Evolutionary conservation across 1,140 invertebrate genomes (phyloP).

Genomic region (Propsilocerus akamusi): DNA sequence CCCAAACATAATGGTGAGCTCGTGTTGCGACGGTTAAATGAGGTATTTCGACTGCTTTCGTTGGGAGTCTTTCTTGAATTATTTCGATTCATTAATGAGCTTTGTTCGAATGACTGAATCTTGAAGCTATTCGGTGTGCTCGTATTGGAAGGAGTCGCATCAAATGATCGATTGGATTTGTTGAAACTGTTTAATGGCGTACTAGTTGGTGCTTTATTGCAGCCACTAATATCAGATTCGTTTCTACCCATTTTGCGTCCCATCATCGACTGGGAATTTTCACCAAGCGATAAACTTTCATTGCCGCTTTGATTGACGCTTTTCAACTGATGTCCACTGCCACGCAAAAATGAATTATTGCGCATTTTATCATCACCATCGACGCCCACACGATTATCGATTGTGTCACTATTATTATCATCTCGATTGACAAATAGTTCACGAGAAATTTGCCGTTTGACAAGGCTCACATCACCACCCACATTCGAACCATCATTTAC

Average conservation of each 20-base stretch:
- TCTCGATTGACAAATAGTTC: background rate
- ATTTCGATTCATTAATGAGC: background rate
- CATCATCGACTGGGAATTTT: too few relatives aligned
- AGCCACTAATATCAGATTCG: too few relatives aligned
- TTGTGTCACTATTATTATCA: background rate
- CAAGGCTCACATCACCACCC: background rate
- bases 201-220: too few relatives aligned
- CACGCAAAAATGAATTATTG: too few relatives aligned
- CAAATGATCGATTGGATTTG: too few relatives aligned
- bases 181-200: too few relatives aligned
- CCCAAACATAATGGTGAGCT: conserved; percentile 14
- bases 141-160: background rate
- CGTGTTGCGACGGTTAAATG: background rate
- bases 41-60: background rate
- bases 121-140: background rate
- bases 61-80: background rate
- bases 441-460: background rate
- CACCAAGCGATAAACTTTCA: too few relatives aligned
- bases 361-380: too few relatives aligned
- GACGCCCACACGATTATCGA: background rate
- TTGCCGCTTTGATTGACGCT: too few relatives aligned
- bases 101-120: background rate
- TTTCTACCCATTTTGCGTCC: too few relatives aligned
- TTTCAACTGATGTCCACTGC: too few relatives aligned
- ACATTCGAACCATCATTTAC: background rate